phyloP scores from a whole-genome alignment of 2,797 vertebrate species.

The Oophaga sylvatica region DNA sequence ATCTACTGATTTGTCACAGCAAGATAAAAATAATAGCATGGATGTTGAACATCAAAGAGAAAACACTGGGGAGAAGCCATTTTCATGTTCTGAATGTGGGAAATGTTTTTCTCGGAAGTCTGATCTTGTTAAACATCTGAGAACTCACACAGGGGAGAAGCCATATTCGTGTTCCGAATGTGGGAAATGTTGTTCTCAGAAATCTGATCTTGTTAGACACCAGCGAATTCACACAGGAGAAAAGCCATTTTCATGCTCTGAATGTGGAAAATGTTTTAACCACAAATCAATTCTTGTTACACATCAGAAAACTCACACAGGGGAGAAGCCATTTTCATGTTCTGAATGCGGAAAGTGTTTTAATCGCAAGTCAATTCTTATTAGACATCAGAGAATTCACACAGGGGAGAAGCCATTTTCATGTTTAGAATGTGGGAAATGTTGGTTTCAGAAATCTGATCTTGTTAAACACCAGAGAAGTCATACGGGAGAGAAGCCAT shows the following conservation, averaged over 20 bases:
- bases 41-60: too few species aligned
- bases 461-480: constrained; percentile 3
- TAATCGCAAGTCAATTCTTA: not conserved
- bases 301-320: constrained; percentile 9
- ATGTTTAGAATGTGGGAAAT: not conserved
- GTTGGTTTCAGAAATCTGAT: not conserved
- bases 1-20: too few species aligned
- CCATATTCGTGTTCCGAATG: too few species aligned
- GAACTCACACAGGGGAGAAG: too few species aligned
- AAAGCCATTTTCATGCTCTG: too few species aligned
- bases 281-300: not conserved
- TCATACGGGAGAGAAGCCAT: constrained; percentile 4
- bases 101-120: not conserved
- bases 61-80: too few species aligned
- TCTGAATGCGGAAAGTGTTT: constrained; percentile 7
- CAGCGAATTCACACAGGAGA: too few species aligned
- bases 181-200: too few species aligned
- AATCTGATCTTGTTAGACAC: too few species aligned
- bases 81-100: not conserved
- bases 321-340: not conserved
- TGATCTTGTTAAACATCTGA: too few species aligned
- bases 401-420: constrained; percentile 4
- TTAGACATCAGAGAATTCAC: not conserved
- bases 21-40: too few species aligned
- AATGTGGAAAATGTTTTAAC: not conserved